These are phyloP conservation scores for Urosaurus nigricauda DNA, from an alignment of 2,797 vertebrate species.

Conservation along the genomic window DNA sequence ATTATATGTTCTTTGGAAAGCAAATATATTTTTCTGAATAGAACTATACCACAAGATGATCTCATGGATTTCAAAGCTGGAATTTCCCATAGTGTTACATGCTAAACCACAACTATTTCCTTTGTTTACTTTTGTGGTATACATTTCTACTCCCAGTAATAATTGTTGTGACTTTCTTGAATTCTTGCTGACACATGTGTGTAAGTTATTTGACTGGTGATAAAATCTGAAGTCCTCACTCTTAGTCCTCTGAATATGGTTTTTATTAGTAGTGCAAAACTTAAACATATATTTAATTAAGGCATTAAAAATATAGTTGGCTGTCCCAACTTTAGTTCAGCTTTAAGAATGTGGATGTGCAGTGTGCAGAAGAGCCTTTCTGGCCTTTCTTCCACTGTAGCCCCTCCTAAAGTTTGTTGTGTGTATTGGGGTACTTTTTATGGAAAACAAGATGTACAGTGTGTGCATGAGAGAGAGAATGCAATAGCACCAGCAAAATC, in stretches of 20 bases:
- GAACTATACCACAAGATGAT: background rate
- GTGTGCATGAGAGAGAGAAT: background rate
- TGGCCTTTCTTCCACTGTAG: background rate
- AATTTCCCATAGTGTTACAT: background rate
- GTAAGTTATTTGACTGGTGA: slow-evolving; percentile 2
- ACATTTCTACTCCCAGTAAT: background rate
- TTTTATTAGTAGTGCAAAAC: background rate
- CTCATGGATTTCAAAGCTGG: slow-evolving; percentile 11
- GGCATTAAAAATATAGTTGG: background rate
- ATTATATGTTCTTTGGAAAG: background rate
- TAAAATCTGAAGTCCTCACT: slow-evolving; percentile 4
- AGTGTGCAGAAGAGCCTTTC: background rate
- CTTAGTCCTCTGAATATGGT: background rate
- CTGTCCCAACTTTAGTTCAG: background rate
- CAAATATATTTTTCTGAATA: background rate
- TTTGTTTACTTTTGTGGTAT: background rate
- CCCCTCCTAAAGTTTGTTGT: background rate
- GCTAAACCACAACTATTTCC: slow-evolving; percentile 15
- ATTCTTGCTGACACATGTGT: slow-evolving; percentile 12
- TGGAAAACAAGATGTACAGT: too few relatives aligned
- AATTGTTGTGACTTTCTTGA: slow-evolving; percentile 9
- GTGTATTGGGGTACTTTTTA: background rate
- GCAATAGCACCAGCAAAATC: background rate
- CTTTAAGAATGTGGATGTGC: background rate
- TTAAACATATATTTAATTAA: background rate